Evolutionary conservation across 2,888 invertebrate species (phyloP).

Genomic region (Ferdinandea cuprea): DNA sequence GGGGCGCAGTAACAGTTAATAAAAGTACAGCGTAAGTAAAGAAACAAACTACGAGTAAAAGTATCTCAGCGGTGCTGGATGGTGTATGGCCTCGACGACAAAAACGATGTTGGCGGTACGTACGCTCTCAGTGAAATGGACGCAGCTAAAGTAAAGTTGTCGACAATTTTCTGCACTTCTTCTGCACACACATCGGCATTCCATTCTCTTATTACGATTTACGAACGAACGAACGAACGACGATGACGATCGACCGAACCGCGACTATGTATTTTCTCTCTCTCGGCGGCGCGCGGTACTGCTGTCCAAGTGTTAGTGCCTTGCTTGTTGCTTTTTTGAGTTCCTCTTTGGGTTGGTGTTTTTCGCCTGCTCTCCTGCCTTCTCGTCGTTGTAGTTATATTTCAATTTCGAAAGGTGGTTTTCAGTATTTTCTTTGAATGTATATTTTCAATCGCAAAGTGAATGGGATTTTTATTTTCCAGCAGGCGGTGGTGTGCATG

Average conservation of each 20-base stretch:
- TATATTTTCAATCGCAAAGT: conserved; percentile 38
- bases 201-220: conserved; percentile 52
- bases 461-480: conserved; percentile 71
- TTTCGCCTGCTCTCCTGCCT: conserved; percentile 38
- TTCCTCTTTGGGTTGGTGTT: conserved; percentile 48
- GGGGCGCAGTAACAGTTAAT: conserved; percentile 41
- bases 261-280: conserved; percentile 10
- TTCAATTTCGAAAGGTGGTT: conserved; percentile 69
- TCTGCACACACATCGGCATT: conserved; percentile 48
- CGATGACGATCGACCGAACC: no score
- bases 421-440: conserved; percentile 2
- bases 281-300: no score
- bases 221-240: no score
- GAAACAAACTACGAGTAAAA: conserved; percentile 66
- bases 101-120: conserved; percentile 68
- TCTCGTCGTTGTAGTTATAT: background rate
- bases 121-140: conserved; percentile 73
- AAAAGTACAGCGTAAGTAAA: conserved; percentile 47
- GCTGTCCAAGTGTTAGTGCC: background rate
- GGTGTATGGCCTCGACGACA: conserved; percentile 36
- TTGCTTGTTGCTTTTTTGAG: conserved; percentile 16
- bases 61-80: conserved; percentile 46
- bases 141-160: conserved; percentile 49
- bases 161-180: conserved; percentile 65
- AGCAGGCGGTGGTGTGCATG: conserved; percentile 21